Percentiles rank a stretch among this genome's conserved stretches.
Evolutionary conservation across 23 tunicate species (phyloP).

Genomic region (Trididemnum clinides): DNA sequence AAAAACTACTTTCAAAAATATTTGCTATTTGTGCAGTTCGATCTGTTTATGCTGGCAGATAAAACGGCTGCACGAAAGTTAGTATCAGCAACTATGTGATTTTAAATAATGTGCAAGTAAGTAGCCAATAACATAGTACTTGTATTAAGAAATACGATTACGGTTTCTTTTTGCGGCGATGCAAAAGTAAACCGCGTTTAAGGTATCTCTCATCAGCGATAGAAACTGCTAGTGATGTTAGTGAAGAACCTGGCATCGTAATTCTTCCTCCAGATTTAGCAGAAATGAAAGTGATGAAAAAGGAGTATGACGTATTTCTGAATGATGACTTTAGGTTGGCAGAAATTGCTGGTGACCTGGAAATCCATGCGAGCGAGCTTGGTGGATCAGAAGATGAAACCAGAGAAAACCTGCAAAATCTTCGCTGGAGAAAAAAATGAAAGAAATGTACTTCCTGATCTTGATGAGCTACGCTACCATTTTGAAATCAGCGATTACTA

Average conservation of each 20-base stretch:
- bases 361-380: neutral
- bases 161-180: neutral
- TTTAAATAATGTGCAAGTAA: too few relatives aligned
- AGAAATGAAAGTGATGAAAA: neutral
- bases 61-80: too few relatives aligned
- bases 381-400: neutral
- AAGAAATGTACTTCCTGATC: neutral
- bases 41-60: too few relatives aligned
- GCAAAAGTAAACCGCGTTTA: neutral
- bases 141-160: too few relatives aligned
- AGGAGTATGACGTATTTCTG: neutral
- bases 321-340: neutral
- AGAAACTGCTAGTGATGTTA: neutral
- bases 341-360: neutral
- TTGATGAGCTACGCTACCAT: neutral
- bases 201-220: neutral
- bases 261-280: neutral
- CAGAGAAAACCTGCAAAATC: neutral
- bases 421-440: neutral
- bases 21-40: too few relatives aligned
- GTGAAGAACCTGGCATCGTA: neutral
- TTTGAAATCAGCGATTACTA: neutral
- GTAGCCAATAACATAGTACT: too few relatives aligned
- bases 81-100: too few relatives aligned
- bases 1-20: too few relatives aligned